phyloP scores from a whole-genome alignment of 2,113 vertebrate genomes.

The Puntigrus tetrazona region DNA sequence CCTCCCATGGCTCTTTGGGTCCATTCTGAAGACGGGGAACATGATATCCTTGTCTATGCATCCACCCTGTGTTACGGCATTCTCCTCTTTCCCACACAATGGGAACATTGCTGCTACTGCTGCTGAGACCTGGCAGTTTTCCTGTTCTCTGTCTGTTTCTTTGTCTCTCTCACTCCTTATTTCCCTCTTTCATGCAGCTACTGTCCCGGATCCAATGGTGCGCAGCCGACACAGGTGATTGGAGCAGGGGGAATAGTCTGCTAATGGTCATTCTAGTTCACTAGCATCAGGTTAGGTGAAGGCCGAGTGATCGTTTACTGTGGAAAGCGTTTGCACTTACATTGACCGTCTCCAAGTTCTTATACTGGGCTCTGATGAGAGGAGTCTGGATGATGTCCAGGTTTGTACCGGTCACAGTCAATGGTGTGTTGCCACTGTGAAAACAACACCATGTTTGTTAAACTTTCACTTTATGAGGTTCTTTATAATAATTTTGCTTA shows the following conservation, averaged over 20 bases:
- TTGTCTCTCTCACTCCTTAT: slow-evolving; percentile 35
- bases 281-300: slow-evolving; percentile 33
- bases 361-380: slow-evolving; percentile 94
- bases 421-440: slow-evolving; percentile 89
- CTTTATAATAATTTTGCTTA: not conserved
- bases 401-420: slow-evolving; percentile 92
- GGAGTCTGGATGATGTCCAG: slow-evolving; percentile 97
- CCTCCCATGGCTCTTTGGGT: slow-evolving; percentile 59
- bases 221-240: slow-evolving; percentile 32
- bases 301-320: slow-evolving; percentile 28
- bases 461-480: not conserved
- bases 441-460: slow-evolving; percentile 2
- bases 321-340: slow-evolving; percentile 76
- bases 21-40: slow-evolving; percentile 59
- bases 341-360: slow-evolving; percentile 88
- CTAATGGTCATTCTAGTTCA: slow-evolving; percentile 45
- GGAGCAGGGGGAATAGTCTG: slow-evolving; percentile 34
- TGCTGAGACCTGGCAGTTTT: slow-evolving; percentile 34
- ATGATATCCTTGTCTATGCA: slow-evolving; percentile 51
- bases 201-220: slow-evolving; percentile 21
- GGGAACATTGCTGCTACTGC: slow-evolving; percentile 49
- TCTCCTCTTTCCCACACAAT: slow-evolving; percentile 46
- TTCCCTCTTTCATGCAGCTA: slow-evolving; percentile 44
- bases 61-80: slow-evolving; percentile 52
- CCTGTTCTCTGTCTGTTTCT: slow-evolving; percentile 36